Evolutionary conservation across 2,797 vertebrate genomes (phyloP).

Genomic region (Anguilla obscura): DNA sequence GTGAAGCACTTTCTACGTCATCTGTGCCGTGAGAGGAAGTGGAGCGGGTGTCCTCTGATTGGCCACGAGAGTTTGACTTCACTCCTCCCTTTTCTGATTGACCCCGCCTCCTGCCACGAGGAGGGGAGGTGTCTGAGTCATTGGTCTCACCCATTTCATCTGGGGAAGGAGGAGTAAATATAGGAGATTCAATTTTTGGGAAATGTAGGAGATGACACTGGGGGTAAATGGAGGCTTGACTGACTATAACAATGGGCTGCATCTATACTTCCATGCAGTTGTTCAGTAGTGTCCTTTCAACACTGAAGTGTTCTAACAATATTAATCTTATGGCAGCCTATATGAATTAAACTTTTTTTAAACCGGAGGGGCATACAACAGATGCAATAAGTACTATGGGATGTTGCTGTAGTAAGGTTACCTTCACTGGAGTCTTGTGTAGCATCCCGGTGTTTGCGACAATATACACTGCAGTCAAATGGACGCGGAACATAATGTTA

Average conservation of each 20-base stretch:
- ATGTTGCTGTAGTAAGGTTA: constrained; percentile 55
- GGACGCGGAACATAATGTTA: constrained; percentile 34
- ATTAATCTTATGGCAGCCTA: neutral
- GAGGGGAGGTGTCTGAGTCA: constrained; percentile 87
- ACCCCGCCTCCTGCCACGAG: constrained; percentile 88
- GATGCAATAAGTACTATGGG: neutral
- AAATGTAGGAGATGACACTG: neutral
- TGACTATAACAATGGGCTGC: neutral
- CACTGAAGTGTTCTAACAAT: neutral
- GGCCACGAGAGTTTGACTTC: constrained; percentile 83
- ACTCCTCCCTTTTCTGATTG: constrained; percentile 87
- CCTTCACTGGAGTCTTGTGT: constrained; percentile 87
- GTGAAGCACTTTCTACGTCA: constrained; percentile 92
- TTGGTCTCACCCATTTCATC: constrained; percentile 87
- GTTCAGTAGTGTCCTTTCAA: neutral
- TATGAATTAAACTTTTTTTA: neutral
- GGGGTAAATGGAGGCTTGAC: neutral
- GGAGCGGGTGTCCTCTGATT: constrained; percentile 88
- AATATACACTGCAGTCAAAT: constrained; percentile 83
- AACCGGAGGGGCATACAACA: neutral
- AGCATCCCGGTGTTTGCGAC: constrained; percentile 95
- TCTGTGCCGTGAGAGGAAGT: constrained; percentile 92
- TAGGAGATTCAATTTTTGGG: neutral
- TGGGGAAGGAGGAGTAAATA: constrained; percentile 44
- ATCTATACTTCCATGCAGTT: neutral